These are phyloP conservation scores for Todus mexicanus DNA, from an alignment of 2,797 vertebrate species.

Conservation along the genomic window DNA sequence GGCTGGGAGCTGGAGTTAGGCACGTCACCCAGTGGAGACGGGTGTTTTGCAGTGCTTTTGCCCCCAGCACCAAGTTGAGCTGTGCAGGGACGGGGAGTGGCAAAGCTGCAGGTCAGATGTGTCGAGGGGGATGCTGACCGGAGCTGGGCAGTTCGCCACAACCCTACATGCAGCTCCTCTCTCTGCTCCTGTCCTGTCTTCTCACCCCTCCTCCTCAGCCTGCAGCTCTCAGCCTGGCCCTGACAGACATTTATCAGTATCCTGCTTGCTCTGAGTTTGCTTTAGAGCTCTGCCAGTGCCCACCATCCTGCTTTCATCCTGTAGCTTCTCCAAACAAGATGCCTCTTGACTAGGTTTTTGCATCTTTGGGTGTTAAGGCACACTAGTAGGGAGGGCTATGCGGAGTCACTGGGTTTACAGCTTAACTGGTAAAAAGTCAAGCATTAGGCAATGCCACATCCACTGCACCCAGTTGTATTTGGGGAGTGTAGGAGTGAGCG, in stretches of 20 bases:
- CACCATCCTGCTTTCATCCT: background rate
- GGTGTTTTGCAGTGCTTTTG: background rate
- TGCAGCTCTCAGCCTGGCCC: background rate
- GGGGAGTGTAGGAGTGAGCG: background rate
- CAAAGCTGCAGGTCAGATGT: background rate
- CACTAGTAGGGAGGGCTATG: background rate
- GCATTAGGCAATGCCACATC: accelerated
- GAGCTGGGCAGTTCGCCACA: background rate
- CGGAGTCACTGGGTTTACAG: background rate
- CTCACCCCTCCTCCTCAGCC: background rate
- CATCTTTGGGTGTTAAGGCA: background rate
- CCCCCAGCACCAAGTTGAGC: background rate
- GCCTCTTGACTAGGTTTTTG: background rate
- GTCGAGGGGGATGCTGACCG: background rate
- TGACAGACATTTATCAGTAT: background rate
- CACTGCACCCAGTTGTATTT: background rate
- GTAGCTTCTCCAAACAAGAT: background rate
- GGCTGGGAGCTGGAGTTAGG: background rate
- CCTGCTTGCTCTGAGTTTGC: background rate
- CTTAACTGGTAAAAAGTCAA: background rate
- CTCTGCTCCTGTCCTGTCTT: background rate
- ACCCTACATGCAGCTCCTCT: background rate
- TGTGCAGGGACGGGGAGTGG: accelerated
- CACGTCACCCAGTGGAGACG: background rate
- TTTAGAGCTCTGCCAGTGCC: background rate